Base-by-base conservation (phyloP, 2,888 invertebrate species). In the Amphimallon solstitiale region DNA sequence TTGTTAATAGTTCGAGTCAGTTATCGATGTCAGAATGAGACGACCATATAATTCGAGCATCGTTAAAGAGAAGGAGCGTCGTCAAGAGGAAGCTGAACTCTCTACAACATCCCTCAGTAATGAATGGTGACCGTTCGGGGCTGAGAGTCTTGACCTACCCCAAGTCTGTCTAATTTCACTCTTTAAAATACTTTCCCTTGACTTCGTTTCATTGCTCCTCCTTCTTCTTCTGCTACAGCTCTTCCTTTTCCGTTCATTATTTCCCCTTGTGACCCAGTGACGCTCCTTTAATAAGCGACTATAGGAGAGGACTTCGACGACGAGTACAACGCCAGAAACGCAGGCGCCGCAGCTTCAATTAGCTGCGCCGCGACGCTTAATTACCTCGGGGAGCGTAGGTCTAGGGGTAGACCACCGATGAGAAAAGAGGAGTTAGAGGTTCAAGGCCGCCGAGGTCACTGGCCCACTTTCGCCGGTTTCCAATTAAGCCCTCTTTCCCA, bases 131-230 rank as follows among this genome's bases (percentile, higher is more conserved):
- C 68, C 51, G 70, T 66, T 69, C 70, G 73, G 72, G 72, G 72
- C 74, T 70, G 71, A 70, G 71, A 72, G 45, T 63, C 80, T 74
- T 77, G 80, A 81, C 81, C 81, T 81, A 77, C 76, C 80, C 75
- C 79, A 81, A 80, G 77, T 76, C 75, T 76, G 78, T 79, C 78
- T 81, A 81, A 81, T 81, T 81, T 81, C 79, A 79, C 81, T 80
- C 80, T 80, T 81, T 79, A 79, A 79, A 80, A 81, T 79, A 80
- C 81, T 81, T 81, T 81, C 80, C 78, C 81, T 80, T 78, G 80
- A 78, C 79, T 80, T 80, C 76, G 56, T 59, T 59, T 59, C 78
- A 76, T 77, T 77, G 74, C 73, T 38, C 68, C 43, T 40, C 56
- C 56, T 56, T 23, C 56, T 56, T 23, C 56, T 43, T 52, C 56